Base-by-base conservation (phyloP, 2,797 vertebrate species). In the Sebastes steindachneri region DNA sequence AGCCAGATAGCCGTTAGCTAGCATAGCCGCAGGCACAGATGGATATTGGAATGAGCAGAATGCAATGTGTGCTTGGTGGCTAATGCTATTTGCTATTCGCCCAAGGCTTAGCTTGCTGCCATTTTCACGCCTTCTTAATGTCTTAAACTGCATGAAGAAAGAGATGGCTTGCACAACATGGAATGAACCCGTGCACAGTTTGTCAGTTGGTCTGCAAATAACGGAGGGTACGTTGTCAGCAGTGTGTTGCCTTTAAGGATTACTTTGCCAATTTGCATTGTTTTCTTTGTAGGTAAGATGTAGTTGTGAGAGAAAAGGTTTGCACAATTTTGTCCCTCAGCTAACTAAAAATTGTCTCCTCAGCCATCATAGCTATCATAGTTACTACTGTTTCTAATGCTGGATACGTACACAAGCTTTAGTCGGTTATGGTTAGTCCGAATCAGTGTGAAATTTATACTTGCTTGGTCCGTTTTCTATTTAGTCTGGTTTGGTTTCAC, bases 41-140 rank as follows among this genome's bases (percentile, higher is more conserved):
- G 84, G 88, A 93, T 90, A 90, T 90, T 90, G 83, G 84, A 89
- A 89, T 89, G 82, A 86, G 87, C 86, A 70, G 86, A 90, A 89
- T 84, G 84, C 89, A 79, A 74, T 65, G 91, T 92, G 85, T 83
- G 88, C 89, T 91, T 17, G 82, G 86, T 63, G 84, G 93, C 91
- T 95, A 95, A 95, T 92, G 91, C 89, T 91, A 87, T 94, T 93
- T 92, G 91, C 89, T 91, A 70, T 92, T 89, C 7, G 90, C 92
- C 90, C 83, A 80, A 72, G 93, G 93, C 93, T 96, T 94, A 95
- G 91, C 89, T 89, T 83, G 89, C 93, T 92, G 92, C 93, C 92
- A 91, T 95, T 95, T 95, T 93, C 93, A 94, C 82, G 88, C 87
- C 88, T 92, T 88, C 92, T 95, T 95, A 94, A 94, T 92, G 88